Evolutionary conservation across 30 jellyfish, hydroid and myxozoan genomes (phyloP).

Genomic region (Phacellophora camtschatica): DNA sequence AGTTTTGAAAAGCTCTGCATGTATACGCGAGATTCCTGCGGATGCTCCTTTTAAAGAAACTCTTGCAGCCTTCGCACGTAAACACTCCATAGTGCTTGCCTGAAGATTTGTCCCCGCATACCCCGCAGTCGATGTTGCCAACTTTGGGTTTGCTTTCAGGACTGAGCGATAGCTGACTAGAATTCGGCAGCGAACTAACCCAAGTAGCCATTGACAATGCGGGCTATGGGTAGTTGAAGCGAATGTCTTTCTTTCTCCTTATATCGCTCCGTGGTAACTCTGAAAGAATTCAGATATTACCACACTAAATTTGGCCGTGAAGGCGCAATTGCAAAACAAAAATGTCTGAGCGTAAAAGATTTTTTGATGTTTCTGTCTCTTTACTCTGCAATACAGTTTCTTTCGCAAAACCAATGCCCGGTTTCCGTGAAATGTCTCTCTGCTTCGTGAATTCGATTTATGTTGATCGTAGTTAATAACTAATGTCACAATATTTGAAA

Average conservation of each 20-base stretch:
- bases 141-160: constrained; percentile 73
- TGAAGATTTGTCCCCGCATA: constrained; percentile 94
- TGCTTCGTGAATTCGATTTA: no score
- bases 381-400: no score
- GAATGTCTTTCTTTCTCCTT: neutral
- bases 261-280: constrained; percentile 34
- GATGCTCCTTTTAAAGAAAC: constrained; percentile 91
- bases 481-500: no score
- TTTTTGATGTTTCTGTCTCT: no score
- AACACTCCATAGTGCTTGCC: constrained; percentile 97
- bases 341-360: no score
- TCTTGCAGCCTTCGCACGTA: constrained; percentile 98
- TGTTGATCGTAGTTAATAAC: no score
- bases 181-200: constrained; percentile 43
- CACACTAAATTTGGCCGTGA: neutral
- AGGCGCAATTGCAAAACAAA: neutral
- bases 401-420: no score
- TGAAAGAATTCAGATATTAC: neutral
- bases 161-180: constrained; percentile 53
- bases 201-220: constrained; percentile 43
- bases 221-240: neutral
- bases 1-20: constrained; percentile 92
- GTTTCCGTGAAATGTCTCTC: no score
- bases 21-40: constrained; percentile 90
- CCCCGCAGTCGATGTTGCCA: constrained; percentile 82